Conservation (phyloP, 2,113 vertebrate species). For the Dicerorhinus sumatrensis region DNA sequence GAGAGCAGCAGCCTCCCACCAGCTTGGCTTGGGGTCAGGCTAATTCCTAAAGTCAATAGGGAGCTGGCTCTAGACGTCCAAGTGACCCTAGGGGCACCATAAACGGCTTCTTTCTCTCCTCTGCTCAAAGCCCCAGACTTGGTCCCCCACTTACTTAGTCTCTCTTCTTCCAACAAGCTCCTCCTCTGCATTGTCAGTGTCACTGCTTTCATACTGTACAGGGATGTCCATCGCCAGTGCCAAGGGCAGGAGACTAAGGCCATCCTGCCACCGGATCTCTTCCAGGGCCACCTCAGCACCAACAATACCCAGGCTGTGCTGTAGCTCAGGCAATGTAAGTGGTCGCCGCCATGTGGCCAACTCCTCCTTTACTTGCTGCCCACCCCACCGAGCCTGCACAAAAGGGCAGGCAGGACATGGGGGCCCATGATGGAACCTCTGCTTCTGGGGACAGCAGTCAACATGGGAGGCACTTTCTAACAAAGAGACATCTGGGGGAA, state of each 20-base stretch:
- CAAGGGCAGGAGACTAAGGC: slow-evolving; percentile 78
- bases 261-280: slow-evolving; percentile 71
- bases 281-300: slow-evolving; percentile 68
- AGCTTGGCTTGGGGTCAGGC: background rate
- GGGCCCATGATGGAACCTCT: background rate
- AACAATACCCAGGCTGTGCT: slow-evolving; percentile 74
- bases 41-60: background rate
- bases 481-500: slow-evolving; percentile 74
- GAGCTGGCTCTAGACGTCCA: background rate
- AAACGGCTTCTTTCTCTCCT: background rate
- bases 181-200: accelerated
- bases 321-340: slow-evolving; percentile 77
- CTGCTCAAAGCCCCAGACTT: background rate
- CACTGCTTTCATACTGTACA: slow-evolving; percentile 54
- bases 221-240: slow-evolving; percentile 77
- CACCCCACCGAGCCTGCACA: background rate
- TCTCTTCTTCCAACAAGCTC: background rate
- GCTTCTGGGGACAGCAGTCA: background rate
- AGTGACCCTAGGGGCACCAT: background rate
- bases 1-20: background rate
- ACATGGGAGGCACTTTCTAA: slow-evolving; percentile 49
- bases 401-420: slow-evolving; percentile 63
- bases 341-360: slow-evolving; percentile 58
- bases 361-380: background rate
- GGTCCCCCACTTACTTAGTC: slow-evolving; percentile 56